Conservation (phyloP, 2,113 vertebrate genomes). For the Seriola aureovittata region DNA sequence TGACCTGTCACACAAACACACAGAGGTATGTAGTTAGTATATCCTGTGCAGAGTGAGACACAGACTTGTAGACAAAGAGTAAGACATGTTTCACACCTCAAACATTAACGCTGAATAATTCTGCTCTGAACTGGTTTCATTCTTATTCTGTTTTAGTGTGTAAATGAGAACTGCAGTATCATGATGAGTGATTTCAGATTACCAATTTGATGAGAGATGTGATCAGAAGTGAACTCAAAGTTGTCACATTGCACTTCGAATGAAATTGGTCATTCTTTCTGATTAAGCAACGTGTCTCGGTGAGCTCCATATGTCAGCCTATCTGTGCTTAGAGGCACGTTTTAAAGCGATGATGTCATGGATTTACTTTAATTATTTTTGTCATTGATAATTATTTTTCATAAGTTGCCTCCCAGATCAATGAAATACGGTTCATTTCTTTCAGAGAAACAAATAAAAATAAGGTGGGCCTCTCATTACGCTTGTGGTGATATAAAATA, state of each 20-base stretch:
- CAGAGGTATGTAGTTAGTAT: background rate
- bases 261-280: background rate
- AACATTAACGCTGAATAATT: conserved; percentile 1
- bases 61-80: background rate
- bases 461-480: background rate
- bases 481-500: background rate
- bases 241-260: background rate
- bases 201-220: conserved; percentile 20
- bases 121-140: conserved; percentile 11
- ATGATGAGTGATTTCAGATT: background rate
- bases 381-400: background rate
- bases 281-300: background rate
- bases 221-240: background rate
- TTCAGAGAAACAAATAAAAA: background rate
- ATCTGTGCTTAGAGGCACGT: background rate
- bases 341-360: background rate
- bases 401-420: background rate
- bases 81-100: conserved; percentile 12
- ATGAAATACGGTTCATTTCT: background rate
- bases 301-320: background rate
- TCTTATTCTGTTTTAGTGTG: background rate
- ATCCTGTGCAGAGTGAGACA: background rate
- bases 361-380: background rate
- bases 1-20: conserved; percentile 82
- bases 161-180: background rate